Evolutionary conservation across 2,888 invertebrate species (phyloP).

Genomic region (Chelonus formosanus): DNA sequence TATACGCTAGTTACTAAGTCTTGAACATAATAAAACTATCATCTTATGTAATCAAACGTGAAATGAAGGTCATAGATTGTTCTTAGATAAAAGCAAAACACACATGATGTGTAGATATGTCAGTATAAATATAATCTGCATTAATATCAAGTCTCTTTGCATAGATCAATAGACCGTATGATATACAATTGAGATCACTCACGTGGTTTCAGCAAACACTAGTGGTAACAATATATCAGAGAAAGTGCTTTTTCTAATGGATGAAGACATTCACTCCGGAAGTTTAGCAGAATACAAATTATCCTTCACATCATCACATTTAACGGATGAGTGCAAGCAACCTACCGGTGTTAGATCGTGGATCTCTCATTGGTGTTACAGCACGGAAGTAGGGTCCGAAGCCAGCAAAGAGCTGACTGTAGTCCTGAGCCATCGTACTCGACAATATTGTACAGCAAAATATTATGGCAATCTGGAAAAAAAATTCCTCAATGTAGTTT

Average conservation of each 20-base stretch:
- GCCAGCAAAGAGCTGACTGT: constrained; percentile 57
- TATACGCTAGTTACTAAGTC: neutral
- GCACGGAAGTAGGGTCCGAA: constrained; percentile 56
- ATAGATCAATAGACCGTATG: constrained; percentile 8
- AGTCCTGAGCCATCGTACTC: constrained; percentile 53
- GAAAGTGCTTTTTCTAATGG: constrained; percentile 25
- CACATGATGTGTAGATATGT: constrained; percentile 10
- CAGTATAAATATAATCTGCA: constrained; percentile 1
- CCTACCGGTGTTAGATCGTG: constrained; percentile 61
- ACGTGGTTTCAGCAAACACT: neutral
- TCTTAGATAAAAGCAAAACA: constrained; percentile 8
- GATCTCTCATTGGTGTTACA: constrained; percentile 52
- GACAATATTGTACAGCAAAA: constrained; percentile 50
- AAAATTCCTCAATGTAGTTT: constrained; percentile 1
- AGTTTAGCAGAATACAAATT: constrained; percentile 25
- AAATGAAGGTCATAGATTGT: constrained; percentile 28
- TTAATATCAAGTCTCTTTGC: constrained; percentile 2
- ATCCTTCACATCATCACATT: constrained; percentile 23
- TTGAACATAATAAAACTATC: constrained; percentile 1
- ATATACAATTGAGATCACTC: too few relatives aligned
- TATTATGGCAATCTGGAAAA: constrained; percentile 52
- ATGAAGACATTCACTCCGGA: constrained; percentile 29
- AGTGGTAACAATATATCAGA: constrained; percentile 14
- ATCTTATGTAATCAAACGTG: constrained; percentile 35
- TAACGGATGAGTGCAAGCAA: constrained; percentile 26